Base-by-base conservation (phyloP, 2,113 vertebrate species). In the Scortum barcoo region DNA sequence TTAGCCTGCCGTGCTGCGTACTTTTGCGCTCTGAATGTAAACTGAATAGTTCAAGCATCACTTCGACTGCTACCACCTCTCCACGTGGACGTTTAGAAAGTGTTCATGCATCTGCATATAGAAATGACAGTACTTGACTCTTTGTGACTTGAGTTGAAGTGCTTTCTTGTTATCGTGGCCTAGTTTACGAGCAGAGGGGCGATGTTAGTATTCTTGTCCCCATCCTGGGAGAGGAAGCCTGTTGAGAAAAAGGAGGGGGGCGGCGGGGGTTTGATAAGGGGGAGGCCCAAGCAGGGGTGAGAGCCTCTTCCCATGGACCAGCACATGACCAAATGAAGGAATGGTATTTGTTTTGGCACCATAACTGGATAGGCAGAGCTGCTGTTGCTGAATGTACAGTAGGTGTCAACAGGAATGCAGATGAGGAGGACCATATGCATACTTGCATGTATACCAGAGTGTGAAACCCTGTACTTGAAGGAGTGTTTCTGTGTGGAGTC, bases 131-230 rank as follows among this genome's bases (percentile, higher is more conserved):
- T n/a, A 42, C 66, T 42, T 76, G 80, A 86, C 68, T 57, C 72
- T 78, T 58, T 40, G 61, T 67, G 74, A 44, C 24, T 19, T 58
- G 54, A 60, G 56, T 70, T 83, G 13, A 82, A 76, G 76, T 86
- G 69, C 86, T 69, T 84, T 87, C 77, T 92, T 88, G 57, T 80
- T 68, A 17, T 30, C 30, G 33, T 87, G 83, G 74, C 84, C 85
- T 74, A 79, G 54, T 90, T 91, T 78, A 78, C 81, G 53, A 86
- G 66, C 72, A 80, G 53, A 57, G n/a, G 60, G 65, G 13, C 81
- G 79, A 85, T 90, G 89, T 93, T 94, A 86, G 90, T 90, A 89
- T 93, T 93, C 93, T 72, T 88, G 91, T 93, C 88, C 79, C 75
- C 83, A 63, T 86, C 72, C 89, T 87, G 86, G 81, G 87, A 92